Percentiles rank a stretch among this genome's conserved stretches.
Conservation (phyloP, 2,113 vertebrate genomes). For the Cromileptes altivelis region DNA sequence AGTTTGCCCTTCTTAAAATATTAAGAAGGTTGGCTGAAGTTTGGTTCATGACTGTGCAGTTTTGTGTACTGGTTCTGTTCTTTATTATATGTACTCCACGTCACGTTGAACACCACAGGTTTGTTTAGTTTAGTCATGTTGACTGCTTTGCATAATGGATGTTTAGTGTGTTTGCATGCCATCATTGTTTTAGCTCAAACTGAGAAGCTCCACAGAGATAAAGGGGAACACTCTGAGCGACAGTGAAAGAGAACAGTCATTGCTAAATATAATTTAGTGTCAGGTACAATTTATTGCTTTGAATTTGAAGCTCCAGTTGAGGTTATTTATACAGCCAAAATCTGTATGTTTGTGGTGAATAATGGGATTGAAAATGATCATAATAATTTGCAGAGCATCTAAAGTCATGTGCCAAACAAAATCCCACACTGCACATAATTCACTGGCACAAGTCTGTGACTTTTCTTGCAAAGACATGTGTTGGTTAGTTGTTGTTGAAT, state of each 20-base stretch:
- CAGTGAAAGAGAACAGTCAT: neutral
- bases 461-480: neutral
- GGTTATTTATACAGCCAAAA: neutral
- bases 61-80: neutral
- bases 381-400: neutral
- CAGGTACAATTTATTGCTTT: neutral
- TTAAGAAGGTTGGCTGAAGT: constrained; percentile 7
- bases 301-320: neutral
- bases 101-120: constrained; percentile 14
- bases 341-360: neutral
- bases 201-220: neutral
- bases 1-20: neutral
- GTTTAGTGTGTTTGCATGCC: constrained; percentile 50
- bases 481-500: neutral
- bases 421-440: no score
- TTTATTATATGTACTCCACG: neutral
- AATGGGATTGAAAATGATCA: neutral
- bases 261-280: neutral
- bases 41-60: neutral
- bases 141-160: constrained; percentile 61
- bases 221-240: neutral
- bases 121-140: constrained; percentile 25
- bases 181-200: neutral
- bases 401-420: neutral
- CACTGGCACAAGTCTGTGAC: no score